phyloP scores from a whole-genome alignment of 2,113 vertebrate genomes.

The Reinhardtius hippoglossoides region DNA sequence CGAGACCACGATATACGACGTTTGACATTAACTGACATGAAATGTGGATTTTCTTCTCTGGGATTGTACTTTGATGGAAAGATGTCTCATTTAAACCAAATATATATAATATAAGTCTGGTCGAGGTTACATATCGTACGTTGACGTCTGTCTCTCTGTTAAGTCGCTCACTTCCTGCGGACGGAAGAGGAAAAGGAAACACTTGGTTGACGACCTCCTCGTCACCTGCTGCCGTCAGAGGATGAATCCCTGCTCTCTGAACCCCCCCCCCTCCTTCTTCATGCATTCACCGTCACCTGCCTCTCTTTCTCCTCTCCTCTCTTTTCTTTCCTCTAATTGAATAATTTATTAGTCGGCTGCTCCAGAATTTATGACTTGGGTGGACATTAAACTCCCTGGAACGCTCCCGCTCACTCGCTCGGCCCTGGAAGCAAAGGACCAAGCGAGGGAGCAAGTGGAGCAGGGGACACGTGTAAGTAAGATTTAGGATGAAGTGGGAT shows the following conservation, averaged over 20 bases:
- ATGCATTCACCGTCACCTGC: neutral
- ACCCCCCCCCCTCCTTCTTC: too few relatives aligned
- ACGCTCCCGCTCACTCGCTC: conserved; percentile 17
- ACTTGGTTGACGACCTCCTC: too few relatives aligned
- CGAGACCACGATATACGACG: too few relatives aligned
- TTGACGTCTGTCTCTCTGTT: too few relatives aligned
- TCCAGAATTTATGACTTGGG: conserved; percentile 53
- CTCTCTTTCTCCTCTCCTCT: neutral
- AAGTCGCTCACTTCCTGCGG: too few relatives aligned
- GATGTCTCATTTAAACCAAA: too few relatives aligned
- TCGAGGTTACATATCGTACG: too few relatives aligned
- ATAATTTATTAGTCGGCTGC: conserved; percentile 59
- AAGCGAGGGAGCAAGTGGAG: conserved; percentile 17
- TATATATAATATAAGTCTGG: too few relatives aligned
- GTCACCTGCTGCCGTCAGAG: neutral
- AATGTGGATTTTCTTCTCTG: too few relatives aligned
- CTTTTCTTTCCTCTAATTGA: conserved; percentile 42
- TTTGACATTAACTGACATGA: too few relatives aligned
- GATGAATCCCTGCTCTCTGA: neutral
- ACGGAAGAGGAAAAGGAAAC: too few relatives aligned
- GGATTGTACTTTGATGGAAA: too few relatives aligned
- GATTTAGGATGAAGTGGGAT: conserved; percentile 17
- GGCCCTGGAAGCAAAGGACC: conserved; percentile 6
- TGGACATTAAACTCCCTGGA: conserved; percentile 37
- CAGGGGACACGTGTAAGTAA: conserved; percentile 10